A percentile compares a stretch with the other conserved stretches of the same genome.
Conservation (phyloP, 1,140 invertebrate species). For the Artemia franciscana region DNA sequence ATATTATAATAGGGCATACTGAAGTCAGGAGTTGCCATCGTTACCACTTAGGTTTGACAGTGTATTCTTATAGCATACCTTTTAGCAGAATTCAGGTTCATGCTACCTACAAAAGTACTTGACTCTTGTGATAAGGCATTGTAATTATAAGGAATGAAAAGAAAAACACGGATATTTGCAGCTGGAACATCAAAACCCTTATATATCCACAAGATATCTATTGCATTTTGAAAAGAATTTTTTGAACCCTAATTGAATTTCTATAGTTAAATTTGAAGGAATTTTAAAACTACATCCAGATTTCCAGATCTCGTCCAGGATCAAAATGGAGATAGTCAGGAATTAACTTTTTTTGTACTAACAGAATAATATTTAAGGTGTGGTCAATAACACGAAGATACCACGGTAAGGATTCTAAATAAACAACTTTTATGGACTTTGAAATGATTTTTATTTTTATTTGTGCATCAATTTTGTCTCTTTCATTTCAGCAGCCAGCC, state of each 20-base stretch:
- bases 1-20: constrained; percentile 99
- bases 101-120: constrained; percentile 37
- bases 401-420: constrained; percentile 50
- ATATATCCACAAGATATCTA: constrained; percentile 95
- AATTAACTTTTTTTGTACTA: background rate
- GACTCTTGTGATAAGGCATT: constrained; percentile 45
- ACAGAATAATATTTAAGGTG: constrained; percentile 28
- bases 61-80: constrained; percentile 49
- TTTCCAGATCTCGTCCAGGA: constrained; percentile 56
- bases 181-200: constrained; percentile 84
- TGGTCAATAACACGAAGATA: constrained; percentile 78
- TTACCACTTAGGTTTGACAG: constrained; percentile 74
- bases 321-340: constrained; percentile 30
- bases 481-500: constrained; percentile 40
- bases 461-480: constrained; percentile 57
- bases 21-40: constrained; percentile 93
- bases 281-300: constrained; percentile 56
- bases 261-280: constrained; percentile 50
- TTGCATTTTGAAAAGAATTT: constrained; percentile 91
- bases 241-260: constrained; percentile 69
- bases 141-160: constrained; percentile 54
- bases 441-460: constrained; percentile 49
- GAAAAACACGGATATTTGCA: constrained; percentile 46
- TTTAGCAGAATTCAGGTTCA: constrained; percentile 8
- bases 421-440: constrained; percentile 33